phyloP scores from a whole-genome alignment of 53 echinoderm and acorn worm genomes.

The Pentamera pediparva region DNA sequence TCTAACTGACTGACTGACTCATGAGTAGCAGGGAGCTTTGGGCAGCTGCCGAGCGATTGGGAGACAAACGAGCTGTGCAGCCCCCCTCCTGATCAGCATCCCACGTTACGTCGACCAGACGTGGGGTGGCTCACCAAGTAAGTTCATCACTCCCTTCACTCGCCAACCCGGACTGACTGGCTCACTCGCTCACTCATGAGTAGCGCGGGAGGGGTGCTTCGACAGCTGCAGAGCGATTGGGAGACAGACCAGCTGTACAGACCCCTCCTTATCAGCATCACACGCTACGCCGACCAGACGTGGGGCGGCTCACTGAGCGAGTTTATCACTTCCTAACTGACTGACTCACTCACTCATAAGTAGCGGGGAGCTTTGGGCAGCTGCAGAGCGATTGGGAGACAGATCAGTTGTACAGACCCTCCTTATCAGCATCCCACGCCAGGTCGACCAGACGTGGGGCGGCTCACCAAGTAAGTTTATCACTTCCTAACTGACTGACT shows the following conservation, averaged over 20 bases:
- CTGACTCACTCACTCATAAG: too few relatives aligned
- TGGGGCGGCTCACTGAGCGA: slow-evolving; percentile 81
- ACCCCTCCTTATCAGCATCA: slow-evolving; percentile 44
- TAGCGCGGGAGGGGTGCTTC: not conserved
- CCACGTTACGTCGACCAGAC: slow-evolving; percentile 51
- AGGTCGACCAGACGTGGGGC: slow-evolving; percentile 43
- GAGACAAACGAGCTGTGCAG: slow-evolving; percentile 57
- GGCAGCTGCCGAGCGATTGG: slow-evolving; percentile 59
- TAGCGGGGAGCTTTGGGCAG: too few relatives aligned
- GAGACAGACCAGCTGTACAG: slow-evolving; percentile 66
- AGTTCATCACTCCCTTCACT: too few relatives aligned
- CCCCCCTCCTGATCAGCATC: slow-evolving; percentile 43
- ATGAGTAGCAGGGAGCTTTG: too few relatives aligned
- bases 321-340: too few relatives aligned
- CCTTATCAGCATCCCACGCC: slow-evolving; percentile 45
- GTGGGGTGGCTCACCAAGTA: slow-evolving; percentile 82
- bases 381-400: slow-evolving; percentile 71
- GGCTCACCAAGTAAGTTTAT: slow-evolving; percentile 69
- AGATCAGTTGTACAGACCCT: slow-evolving; percentile 46
- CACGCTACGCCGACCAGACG: slow-evolving; percentile 44
- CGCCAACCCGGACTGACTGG: too few relatives aligned
- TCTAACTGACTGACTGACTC: too few relatives aligned
- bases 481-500: too few relatives aligned
- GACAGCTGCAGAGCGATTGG: slow-evolving; percentile 60
- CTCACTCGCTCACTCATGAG: too few relatives aligned